These are phyloP conservation scores for Ctenopoma kingsleyae DNA, from an alignment of 2,797 vertebrate species.

Conservation along the genomic window DNA sequence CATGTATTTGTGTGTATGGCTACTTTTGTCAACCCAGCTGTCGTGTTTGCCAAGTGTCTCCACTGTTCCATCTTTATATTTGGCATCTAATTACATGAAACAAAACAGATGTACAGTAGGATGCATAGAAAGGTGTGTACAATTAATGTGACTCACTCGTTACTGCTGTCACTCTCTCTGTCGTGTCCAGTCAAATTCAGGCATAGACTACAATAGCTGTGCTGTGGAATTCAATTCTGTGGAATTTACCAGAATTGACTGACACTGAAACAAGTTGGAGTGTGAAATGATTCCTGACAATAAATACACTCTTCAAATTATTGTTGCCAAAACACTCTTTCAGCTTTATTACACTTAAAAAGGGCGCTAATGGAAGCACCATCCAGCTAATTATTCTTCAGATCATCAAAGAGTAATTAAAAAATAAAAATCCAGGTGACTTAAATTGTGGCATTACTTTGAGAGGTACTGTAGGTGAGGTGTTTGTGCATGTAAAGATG, in stretches of 20 bases:
- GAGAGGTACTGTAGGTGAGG: constrained; percentile 1
- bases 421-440: neutral
- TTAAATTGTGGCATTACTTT: neutral
- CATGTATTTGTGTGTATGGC: constrained; percentile 30
- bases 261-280: constrained; percentile 14
- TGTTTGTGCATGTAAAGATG: constrained; percentile 24
- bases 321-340: constrained; percentile 17
- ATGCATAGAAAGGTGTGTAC: constrained; percentile 37
- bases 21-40: constrained; percentile 70
- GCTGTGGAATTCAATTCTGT: constrained; percentile 4
- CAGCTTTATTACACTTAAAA: neutral
- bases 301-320: constrained; percentile 8
- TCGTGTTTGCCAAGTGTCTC: constrained; percentile 30
- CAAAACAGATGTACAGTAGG: constrained; percentile 41
- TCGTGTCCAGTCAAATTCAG: constrained; percentile 13
- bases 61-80: constrained; percentile 38
- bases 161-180: neutral
- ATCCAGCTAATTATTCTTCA: neutral
- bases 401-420: neutral
- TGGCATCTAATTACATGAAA: constrained; percentile 54
- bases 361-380: neutral
- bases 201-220: constrained; percentile 26
- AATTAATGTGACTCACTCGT: constrained; percentile 39
- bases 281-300: constrained; percentile 25
- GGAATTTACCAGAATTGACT: no score